A percentile compares a stretch with the other conserved stretches of the same genome.
Evolutionary conservation across 2,113 vertebrate genomes (phyloP).

Genomic region (Eolophus roseicapilla): DNA sequence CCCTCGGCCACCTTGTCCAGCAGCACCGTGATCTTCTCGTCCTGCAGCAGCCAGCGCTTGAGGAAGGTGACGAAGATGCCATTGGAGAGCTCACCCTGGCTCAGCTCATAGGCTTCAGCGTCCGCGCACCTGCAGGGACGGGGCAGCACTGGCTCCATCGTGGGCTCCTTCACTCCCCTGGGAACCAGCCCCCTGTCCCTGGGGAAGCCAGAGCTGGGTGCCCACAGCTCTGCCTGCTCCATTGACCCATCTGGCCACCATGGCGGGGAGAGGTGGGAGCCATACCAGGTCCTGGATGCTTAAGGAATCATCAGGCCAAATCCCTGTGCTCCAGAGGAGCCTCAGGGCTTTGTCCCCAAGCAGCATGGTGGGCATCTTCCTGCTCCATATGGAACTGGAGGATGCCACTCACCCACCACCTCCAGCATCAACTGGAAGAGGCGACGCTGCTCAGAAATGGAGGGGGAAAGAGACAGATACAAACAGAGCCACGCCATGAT

Average conservation of each 20-base stretch:
- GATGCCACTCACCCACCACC: fast-evolving
- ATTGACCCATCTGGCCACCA: fast-evolving
- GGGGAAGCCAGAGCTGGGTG: background rate
- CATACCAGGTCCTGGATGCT: fast-evolving
- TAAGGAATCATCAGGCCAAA: background rate
- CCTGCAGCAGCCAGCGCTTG: conserved; percentile 80
- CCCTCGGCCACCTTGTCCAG: conserved; percentile 87
- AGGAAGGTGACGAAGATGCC: conserved; percentile 86
- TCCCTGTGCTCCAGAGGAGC: background rate
- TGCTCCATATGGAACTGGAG: background rate
- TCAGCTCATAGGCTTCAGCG: conserved; percentile 85
- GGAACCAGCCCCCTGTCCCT: background rate
- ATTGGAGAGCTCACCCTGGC: conserved; percentile 77
- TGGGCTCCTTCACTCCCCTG: background rate
- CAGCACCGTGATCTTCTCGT: conserved; percentile 86
- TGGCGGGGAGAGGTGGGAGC: background rate
- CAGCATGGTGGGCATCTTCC: background rate
- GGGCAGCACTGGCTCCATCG: fast-evolving
- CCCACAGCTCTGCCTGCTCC: background rate
- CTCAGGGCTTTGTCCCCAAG: background rate
- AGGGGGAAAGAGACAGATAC: fast-evolving
- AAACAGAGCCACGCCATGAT: background rate
- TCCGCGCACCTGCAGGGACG: conserved; percentile 72
- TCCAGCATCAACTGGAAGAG: fast-evolving
- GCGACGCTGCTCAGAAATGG: fast-evolving